Evolutionary conservation across 2,797 vertebrate genomes (phyloP).

Genomic region (Apogon hyalosoma): DNA sequence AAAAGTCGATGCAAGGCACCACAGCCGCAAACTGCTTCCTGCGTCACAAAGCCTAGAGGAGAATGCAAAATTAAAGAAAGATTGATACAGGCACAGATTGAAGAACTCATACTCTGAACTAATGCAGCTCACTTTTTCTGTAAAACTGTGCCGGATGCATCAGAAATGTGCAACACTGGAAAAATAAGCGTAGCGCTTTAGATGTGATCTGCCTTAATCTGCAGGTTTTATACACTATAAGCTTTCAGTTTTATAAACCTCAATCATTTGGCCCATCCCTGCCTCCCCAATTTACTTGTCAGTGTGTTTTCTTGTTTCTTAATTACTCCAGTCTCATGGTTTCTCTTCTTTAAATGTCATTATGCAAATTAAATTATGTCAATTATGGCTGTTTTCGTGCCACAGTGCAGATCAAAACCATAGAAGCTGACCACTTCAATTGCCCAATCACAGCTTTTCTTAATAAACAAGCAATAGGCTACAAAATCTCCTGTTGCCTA

Average conservation of each 20-base stretch:
- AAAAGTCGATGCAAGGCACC: constrained; percentile 98
- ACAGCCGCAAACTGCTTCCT: constrained; percentile 93
- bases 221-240: constrained; percentile 17
- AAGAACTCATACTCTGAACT: constrained; percentile 75
- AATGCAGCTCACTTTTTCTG: constrained; percentile 59
- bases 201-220: constrained; percentile 4
- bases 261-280: constrained; percentile 4
- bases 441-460: constrained; percentile 36
- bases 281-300: constrained; percentile 2
- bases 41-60: constrained; percentile 90
- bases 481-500: constrained; percentile 44
- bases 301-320: constrained; percentile 11
- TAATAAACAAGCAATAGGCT: constrained; percentile 23
- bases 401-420: constrained; percentile 13
- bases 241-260: constrained; percentile 22
- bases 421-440: constrained; percentile 30
- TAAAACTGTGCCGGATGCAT: constrained; percentile 50
- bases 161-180: constrained; percentile 25
- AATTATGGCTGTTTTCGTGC: constrained; percentile 14
- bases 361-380: background rate
- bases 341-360: constrained; percentile 6
- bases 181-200: background rate
- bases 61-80: constrained; percentile 91
- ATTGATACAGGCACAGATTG: constrained; percentile 84
- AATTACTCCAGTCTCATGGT: constrained; percentile 9